Evolutionary conservation across 2,113 vertebrate genomes (phyloP), one percentile per base, ranked within the genome.

Genomic region (Cyphomyrus discorhynchus): DNA sequence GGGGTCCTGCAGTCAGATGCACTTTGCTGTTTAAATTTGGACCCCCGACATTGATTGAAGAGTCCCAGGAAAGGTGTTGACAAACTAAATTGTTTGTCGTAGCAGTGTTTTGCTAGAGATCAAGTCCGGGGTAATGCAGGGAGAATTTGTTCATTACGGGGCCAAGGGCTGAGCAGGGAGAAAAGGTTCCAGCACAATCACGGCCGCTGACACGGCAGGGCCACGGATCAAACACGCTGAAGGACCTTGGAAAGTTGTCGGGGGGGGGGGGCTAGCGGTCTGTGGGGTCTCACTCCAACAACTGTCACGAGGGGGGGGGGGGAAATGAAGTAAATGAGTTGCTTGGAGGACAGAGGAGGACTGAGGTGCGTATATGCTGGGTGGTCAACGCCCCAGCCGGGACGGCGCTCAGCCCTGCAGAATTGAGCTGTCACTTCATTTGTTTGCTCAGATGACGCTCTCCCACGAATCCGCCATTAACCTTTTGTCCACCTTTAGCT

Each of bases 51-150:
- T 97, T 99, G 98, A 99, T 99, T 98, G 98, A 99, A 96, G 98
- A 99, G 97, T 97, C 97, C 96, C 96, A 97, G 96, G 96, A 99
- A 98, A 99, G 97, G 97, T 98, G 98, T 99, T 99, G 98, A 99
- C 98, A 99, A 99, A 99, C 98, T 97, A 99, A 99, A 99, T 99
- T 99, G 98, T 99, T 99, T 99, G 98, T 97, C 98, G 97, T 97
- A 98, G 97, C 97, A 97, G 97, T 99, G 98, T 99, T 99, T 99
- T 98, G 97, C 97, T 95, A 97, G 97, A 98, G 98, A 99, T 99
- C 98, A 99, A 98, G 98, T 98, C 97, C 97, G 97, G 97, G 97
- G 98, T 99, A 99, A 99, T 99, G 97, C 93, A 94, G 98, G 97
- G 97, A 98, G 98, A 98, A 99, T 99, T 99, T 99, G 98, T 99